Conservation (phyloP, 2,888 invertebrate genomes). For the Stenurella melanura region DNA sequence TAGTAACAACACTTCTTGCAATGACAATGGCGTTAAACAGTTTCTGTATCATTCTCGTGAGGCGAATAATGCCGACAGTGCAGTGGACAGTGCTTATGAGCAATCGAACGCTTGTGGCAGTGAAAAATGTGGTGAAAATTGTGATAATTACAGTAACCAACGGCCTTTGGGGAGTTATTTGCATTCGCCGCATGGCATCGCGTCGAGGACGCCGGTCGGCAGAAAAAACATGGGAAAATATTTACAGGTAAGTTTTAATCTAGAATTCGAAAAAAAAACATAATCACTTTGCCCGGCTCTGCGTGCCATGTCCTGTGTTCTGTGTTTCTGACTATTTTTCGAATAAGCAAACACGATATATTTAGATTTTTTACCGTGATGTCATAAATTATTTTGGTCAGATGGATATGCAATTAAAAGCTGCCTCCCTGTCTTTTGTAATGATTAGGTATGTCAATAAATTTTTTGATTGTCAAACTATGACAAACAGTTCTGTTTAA, state of each 20-base stretch:
- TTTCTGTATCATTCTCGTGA: conserved; percentile 54
- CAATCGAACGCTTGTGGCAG: conserved; percentile 51
- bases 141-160: conserved; percentile 59
- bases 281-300: too few species aligned
- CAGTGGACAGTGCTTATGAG: conserved; percentile 28
- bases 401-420: too few species aligned
- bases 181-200: conserved; percentile 70
- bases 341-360: too few species aligned
- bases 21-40: conserved; percentile 45
- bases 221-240: conserved; percentile 70
- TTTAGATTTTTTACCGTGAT: too few species aligned
- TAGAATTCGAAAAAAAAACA: too few species aligned
- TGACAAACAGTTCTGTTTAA: too few species aligned
- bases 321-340: too few species aligned
- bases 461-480: too few species aligned
- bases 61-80: conserved; percentile 37
- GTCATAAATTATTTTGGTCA: too few species aligned
- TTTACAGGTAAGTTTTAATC: conserved; percentile 66
- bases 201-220: conserved; percentile 71
- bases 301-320: too few species aligned
- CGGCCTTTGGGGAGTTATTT: conserved; percentile 71
- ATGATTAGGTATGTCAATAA: too few species aligned
- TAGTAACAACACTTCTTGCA: conserved; percentile 8
- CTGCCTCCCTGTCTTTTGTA: too few species aligned
- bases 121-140: conserved; percentile 55